Percentiles rank a stretch among this genome's conserved stretches.
phyloP scores from a whole-genome alignment of 2,113 vertebrate genomes.

The Atlantisia rogersi region DNA sequence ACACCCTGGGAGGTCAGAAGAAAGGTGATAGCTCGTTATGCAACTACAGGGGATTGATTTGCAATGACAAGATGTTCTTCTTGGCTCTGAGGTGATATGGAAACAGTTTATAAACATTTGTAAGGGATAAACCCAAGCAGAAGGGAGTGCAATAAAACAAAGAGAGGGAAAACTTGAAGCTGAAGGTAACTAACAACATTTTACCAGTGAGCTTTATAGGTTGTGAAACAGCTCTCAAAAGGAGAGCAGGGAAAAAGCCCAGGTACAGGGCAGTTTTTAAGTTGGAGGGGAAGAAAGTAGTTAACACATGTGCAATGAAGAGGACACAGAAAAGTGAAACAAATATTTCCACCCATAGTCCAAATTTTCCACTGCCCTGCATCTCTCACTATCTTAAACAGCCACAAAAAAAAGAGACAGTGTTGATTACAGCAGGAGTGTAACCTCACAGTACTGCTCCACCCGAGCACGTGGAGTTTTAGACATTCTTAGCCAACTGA shows the following conservation, averaged over 20 bases:
- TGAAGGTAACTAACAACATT: not conserved
- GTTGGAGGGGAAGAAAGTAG: not conserved
- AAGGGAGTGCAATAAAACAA: not conserved
- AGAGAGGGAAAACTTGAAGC: not conserved
- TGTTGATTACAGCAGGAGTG: not conserved
- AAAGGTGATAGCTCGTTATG: not conserved
- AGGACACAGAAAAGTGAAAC: not conserved
- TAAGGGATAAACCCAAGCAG: not conserved
- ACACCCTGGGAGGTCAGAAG: not conserved
- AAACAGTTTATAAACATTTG: constrained; percentile 2
- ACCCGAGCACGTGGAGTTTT: not conserved
- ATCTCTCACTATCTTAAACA: not conserved
- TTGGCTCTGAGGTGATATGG: not conserved
- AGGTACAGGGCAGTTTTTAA: not conserved
- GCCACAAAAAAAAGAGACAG: not conserved
- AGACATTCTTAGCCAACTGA: not conserved
- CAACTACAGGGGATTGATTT: not conserved
- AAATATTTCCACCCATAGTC: not conserved
- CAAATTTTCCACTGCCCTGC: not conserved
- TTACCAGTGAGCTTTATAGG: not conserved
- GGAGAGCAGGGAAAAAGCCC: not conserved
- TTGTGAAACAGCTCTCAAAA: not conserved
- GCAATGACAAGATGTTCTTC: not conserved
- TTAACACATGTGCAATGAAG: not conserved
- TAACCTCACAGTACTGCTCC: not conserved